phyloP scores from a whole-genome alignment of 1,140 invertebrate genomes.

The Drosophila kohkoa region DNA sequence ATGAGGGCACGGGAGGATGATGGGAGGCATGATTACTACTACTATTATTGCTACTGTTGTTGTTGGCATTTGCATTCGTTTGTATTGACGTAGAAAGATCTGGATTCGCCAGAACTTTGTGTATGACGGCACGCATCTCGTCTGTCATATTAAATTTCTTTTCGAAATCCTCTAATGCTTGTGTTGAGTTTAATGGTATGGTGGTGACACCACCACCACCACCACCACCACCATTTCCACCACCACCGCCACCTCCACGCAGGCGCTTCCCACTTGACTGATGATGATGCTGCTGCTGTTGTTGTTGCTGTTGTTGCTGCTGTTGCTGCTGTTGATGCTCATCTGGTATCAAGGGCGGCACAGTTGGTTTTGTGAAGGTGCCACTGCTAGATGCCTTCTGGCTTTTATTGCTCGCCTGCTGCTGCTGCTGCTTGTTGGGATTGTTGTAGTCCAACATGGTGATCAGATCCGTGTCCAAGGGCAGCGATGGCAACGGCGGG shows the following conservation, averaged over 20 bases:
- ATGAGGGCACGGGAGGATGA: slow-evolving; percentile 55
- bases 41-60: slow-evolving; percentile 11
- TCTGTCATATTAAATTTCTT: slow-evolving; percentile 84
- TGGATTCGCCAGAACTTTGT: slow-evolving; percentile 82
- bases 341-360: slow-evolving; percentile 70
- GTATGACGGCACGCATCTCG: slow-evolving; percentile 82
- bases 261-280: slow-evolving; percentile 22
- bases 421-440: slow-evolving; percentile 62
- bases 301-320: slow-evolving; percentile 25
- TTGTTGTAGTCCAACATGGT: slow-evolving; percentile 83
- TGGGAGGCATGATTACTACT: slow-evolving; percentile 6
- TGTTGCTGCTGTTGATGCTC: slow-evolving; percentile 20
- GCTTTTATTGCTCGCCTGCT: slow-evolving; percentile 11
- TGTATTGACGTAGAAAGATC: slow-evolving; percentile 82
- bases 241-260: slow-evolving; percentile 10
- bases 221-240: slow-evolving; percentile 8
- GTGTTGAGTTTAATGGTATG: slow-evolving; percentile 74
- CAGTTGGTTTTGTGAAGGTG: slow-evolving; percentile 76
- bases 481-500: slow-evolving; percentile 72
- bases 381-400: slow-evolving; percentile 4
- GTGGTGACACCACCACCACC: slow-evolving; percentile 49
- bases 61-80: slow-evolving; percentile 64
- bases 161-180: slow-evolving; percentile 78
- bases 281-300: slow-evolving; percentile 6
- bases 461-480: slow-evolving; percentile 77